Evolutionary conservation across 30 jellyfish, hydroid and myxozoan species (phyloP).

Genomic region (Hydractinia symbiolongicarpus): DNA sequence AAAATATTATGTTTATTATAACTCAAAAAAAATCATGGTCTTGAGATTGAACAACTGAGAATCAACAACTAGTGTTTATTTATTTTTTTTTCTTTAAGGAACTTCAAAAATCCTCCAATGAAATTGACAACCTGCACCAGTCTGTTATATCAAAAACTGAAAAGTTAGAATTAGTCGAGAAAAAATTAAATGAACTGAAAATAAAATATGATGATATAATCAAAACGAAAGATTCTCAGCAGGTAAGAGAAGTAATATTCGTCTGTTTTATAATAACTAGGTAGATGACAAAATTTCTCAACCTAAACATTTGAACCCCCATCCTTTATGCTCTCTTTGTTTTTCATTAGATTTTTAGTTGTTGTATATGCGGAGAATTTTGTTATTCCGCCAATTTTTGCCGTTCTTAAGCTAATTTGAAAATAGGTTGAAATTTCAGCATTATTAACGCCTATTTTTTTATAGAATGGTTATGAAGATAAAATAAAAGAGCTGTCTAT

Average conservation of each 20-base stretch:
- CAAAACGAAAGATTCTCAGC: not conserved
- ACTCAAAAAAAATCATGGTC: no score
- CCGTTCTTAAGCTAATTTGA: no score
- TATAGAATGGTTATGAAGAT: conserved; percentile 11
- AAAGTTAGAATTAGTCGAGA: not conserved
- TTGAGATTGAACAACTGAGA: no score
- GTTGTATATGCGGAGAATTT: no score
- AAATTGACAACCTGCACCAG: not conserved
- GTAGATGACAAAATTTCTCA: no score
- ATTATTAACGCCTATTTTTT: not conserved
- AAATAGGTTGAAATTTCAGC: no score
- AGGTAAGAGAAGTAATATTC: not conserved
- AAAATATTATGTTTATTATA: no score
- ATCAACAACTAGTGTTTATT: not conserved
- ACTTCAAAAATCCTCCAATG: not conserved
- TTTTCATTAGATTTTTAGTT: no score
- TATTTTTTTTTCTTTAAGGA: not conserved
- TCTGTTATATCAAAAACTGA: not conserved
- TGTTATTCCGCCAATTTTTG: no score
- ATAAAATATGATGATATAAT: not conserved
- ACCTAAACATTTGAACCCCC: no score
- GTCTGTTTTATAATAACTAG: no score
- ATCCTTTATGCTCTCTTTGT: no score
- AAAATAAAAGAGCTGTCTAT: conserved; percentile 24
- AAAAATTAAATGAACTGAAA: conserved; percentile 3